A percentile compares a stretch with the other conserved stretches of the same genome.
Evolutionary conservation across 2,797 vertebrate genomes (phyloP).

Genomic region (Arrhamphus sclerolepis): DNA sequence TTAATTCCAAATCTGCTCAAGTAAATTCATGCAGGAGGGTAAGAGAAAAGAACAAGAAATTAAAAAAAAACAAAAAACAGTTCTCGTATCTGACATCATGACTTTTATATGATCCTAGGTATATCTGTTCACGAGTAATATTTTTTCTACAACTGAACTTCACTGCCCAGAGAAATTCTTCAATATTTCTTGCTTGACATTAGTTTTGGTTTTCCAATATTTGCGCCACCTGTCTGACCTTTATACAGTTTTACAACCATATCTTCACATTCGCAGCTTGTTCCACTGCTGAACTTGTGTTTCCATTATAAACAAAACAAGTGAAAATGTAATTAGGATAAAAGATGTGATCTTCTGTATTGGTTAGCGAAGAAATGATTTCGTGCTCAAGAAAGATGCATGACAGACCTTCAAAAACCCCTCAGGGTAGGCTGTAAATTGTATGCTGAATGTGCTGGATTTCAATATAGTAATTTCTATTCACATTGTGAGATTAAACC

Average conservation of each 20-base stretch:
- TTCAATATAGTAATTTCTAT: slow-evolving; percentile 54
- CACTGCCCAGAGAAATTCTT: not conserved
- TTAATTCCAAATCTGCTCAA: slow-evolving; percentile 20
- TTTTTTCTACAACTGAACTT: not conserved
- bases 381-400: not conserved
- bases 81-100: not conserved
- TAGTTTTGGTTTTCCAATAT: not conserved
- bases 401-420: slow-evolving; percentile 39
- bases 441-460: slow-evolving; percentile 25
- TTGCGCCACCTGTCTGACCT: too few relatives aligned
- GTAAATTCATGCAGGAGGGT: slow-evolving; percentile 18
- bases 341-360: slow-evolving; percentile 46
- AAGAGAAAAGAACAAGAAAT: slow-evolving; percentile 1
- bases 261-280: not conserved
- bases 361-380: slow-evolving; percentile 17
- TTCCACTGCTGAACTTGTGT: not conserved
- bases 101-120: not conserved
- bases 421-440: slow-evolving; percentile 51
- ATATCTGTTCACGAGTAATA: too few relatives aligned
- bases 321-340: slow-evolving; percentile 44
- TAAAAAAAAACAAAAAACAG: too few relatives aligned
- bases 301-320: slow-evolving; percentile 1
- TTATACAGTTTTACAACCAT: not conserved
- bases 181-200: not conserved
- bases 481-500: slow-evolving; percentile 62